These are phyloP conservation scores for Sarcophilus harrisii DNA, from an alignment of 2,797 vertebrate genomes.

Conservation along the genomic window DNA sequence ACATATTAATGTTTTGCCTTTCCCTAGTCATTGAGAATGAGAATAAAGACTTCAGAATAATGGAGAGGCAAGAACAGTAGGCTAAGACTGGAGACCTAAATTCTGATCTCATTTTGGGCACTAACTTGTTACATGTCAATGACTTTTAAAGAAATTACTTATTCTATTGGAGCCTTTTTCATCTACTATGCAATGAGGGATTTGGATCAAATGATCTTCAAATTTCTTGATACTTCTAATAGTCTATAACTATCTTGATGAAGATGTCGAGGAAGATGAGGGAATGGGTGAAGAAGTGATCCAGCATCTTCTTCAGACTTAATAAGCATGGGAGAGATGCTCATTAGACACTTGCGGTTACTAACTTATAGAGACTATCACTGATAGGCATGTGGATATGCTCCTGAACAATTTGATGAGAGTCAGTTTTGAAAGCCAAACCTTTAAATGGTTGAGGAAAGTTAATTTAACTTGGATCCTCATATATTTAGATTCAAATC, in stretches of 20 bases:
- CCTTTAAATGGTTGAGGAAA: not conserved
- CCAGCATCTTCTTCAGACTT: not conserved
- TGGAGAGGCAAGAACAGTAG: not conserved
- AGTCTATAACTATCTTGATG: not conserved
- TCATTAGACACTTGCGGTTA: not conserved
- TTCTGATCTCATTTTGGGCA: not conserved
- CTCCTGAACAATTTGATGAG: not conserved
- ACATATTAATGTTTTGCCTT: not conserved
- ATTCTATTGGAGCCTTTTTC: not conserved
- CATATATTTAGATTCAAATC: not conserved
- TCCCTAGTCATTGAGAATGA: not conserved
- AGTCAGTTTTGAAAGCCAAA: not conserved
- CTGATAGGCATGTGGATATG: not conserved
- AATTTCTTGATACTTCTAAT: not conserved
- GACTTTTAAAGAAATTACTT: not conserved
- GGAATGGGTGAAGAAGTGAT: not conserved
- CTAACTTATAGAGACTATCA: not conserved
- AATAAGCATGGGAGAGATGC: not conserved
- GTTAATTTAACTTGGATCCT: not conserved
- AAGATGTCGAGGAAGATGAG: not conserved
- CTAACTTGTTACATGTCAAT: not conserved
- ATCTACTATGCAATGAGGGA: not conserved
- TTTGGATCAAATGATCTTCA: not conserved
- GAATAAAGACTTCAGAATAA: not conserved
- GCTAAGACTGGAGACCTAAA: not conserved